Conservation (phyloP, 2,888 invertebrate genomes). For the Mimumesa dahlbomi region DNA sequence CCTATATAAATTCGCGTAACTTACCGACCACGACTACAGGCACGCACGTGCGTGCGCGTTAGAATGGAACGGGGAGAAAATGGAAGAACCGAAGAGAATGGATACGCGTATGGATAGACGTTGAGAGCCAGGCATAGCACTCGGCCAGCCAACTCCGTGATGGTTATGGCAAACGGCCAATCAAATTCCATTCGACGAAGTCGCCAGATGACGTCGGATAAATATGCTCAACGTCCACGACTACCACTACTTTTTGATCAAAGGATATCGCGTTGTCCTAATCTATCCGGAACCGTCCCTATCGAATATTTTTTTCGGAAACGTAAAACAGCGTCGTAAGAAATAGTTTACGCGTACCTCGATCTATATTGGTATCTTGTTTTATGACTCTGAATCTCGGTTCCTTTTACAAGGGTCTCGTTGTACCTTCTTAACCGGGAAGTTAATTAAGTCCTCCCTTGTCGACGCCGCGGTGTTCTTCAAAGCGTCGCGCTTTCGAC, state of each 20-base stretch:
- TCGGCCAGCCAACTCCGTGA: conserved; percentile 58
- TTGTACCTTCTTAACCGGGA: conserved; percentile 1
- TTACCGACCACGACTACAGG: conserved; percentile 24
- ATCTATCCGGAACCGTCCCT: conserved; percentile 36
- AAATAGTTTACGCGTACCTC: too few relatives aligned
- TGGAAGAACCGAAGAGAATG: conserved; percentile 59
- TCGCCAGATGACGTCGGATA: conserved; percentile 64
- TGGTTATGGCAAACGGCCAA: conserved; percentile 72
- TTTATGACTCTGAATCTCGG: too few relatives aligned
- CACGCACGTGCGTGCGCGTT: conserved; percentile 50
- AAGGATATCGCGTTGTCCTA: conserved; percentile 36
- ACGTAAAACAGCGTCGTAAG: not conserved
- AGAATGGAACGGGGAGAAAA: conserved; percentile 55
- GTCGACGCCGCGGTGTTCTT: conserved; percentile 8
- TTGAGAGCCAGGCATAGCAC: conserved; percentile 28
- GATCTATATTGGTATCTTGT: too few relatives aligned
- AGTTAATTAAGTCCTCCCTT: conserved; percentile 40
- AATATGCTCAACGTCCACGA: conserved; percentile 51
- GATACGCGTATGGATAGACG: conserved; percentile 45
- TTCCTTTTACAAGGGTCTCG: not conserved
- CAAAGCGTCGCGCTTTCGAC: conserved; percentile 8
- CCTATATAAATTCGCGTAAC: conserved; percentile 42
- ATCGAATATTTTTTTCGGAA: conserved; percentile 1
- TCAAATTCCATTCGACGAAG: conserved; percentile 67
- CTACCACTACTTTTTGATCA: conserved; percentile 36